These are phyloP conservation scores for Clarias batrachus DNA, from an alignment of 2,113 vertebrate species.

Conservation along the genomic window DNA sequence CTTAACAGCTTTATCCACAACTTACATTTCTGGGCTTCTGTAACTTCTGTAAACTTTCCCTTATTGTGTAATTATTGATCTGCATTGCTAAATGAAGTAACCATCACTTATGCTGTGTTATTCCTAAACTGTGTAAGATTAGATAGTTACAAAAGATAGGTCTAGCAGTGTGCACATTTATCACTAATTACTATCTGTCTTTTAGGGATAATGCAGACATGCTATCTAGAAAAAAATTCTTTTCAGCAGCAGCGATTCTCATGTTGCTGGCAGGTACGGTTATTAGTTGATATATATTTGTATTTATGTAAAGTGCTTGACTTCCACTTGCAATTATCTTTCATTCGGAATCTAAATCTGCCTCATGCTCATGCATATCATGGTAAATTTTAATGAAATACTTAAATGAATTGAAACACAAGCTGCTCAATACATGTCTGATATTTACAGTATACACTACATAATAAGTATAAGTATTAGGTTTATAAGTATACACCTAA, in stretches of 20 bases:
- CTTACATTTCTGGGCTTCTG: not conserved
- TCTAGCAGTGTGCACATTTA: not conserved
- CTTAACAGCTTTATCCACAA: not conserved
- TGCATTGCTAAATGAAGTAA: not conserved
- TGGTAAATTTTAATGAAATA: too few relatives aligned
- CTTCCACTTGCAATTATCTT: not conserved
- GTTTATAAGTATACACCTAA: too few relatives aligned
- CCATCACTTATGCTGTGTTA: not conserved
- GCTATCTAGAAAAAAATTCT: not conserved
- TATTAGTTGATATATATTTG: not conserved
- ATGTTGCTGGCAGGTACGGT: conserved; percentile 24
- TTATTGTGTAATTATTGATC: not conserved
- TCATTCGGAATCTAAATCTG: too few relatives aligned
- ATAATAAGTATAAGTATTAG: too few relatives aligned
- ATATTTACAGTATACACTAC: too few relatives aligned
- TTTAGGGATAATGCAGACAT: not conserved
- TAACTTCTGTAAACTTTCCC: not conserved
- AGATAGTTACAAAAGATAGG: not conserved
- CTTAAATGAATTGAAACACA: too few relatives aligned
- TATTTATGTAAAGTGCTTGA: not conserved
- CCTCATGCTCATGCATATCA: too few relatives aligned
- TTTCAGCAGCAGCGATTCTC: not conserved
- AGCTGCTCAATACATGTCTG: too few relatives aligned
- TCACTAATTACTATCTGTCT: not conserved
- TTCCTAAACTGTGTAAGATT: not conserved